Base-by-base conservation (phyloP, 2,888 invertebrate genomes). In the Polydrusus tereticollis region DNA sequence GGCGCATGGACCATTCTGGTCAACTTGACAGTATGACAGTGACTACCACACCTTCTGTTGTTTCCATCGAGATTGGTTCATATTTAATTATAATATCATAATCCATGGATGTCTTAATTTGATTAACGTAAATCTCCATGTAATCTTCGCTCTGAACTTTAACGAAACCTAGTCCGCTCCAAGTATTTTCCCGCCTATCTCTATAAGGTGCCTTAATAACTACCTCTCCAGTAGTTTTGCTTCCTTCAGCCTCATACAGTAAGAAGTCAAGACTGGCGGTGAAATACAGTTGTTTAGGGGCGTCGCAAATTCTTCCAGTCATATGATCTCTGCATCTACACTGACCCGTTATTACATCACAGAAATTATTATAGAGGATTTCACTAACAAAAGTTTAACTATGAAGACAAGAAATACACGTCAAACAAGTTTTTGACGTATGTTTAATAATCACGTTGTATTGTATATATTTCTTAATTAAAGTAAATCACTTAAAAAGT, bases 91-190 rank as follows among this genome's bases (percentile, higher is more conserved):
- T 88, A 64, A 97, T 90, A 83, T 97, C 95, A 82, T 98, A 99
- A 79, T 94, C 92, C 92, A 96, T 94, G 12, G 94, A 92, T 69
- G 90, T 92, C 71, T 92, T 91, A 67, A 98, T 89, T 82, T 95
- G 90, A 78, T 94, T 91, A 20, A 98, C 88, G 16, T 90, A 90
- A 84, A 99, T 95, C 78, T 94, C 93, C 58, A 99, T 86, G 52
- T 91, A 90, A 16, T 95, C 93, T 64, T 94, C 94, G 86, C 98
- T 97, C 66, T 92, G 91, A 5, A 94, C 91, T 81, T 94, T 91
- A 88, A 94, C 93, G 83, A 94, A 97, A 26, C 99, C 99, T 26
- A 92, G 90, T 1, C 99, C 99, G 0, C 98, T 97, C 95, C 97
- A 99, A 0, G 94, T 93, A 69, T 91, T 91, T 80, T 90, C 89